These are phyloP conservation scores for Columbina picui DNA, from an alignment of 2,113 vertebrate genomes.

Conservation along the genomic window DNA sequence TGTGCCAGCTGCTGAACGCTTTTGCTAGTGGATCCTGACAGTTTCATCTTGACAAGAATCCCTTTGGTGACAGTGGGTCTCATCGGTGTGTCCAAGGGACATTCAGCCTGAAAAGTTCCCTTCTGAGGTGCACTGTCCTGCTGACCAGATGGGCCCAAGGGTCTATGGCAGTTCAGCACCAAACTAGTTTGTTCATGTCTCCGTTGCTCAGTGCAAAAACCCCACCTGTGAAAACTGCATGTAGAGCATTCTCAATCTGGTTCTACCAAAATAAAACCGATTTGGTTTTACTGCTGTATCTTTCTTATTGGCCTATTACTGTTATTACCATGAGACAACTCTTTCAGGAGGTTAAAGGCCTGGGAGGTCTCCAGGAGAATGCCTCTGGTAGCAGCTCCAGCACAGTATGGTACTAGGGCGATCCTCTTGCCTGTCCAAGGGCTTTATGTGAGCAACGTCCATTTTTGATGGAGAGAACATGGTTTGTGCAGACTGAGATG, in stretches of 20 bases:
- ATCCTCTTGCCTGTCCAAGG: background rate
- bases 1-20: background rate
- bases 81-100: background rate
- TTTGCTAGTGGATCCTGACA: background rate
- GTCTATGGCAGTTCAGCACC: background rate
- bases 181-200: background rate
- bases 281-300: background rate
- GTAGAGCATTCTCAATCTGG: background rate
- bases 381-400: background rate
- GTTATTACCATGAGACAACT: background rate
- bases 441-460: background rate
- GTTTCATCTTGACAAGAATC: background rate
- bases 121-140: background rate
- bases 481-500: background rate
- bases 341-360: background rate
- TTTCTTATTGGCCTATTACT: background rate
- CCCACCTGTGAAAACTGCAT: background rate
- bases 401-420: background rate
- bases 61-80: background rate
- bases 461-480: background rate
- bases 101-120: background rate
- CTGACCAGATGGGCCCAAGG: background rate
- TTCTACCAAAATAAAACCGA: background rate
- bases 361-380: background rate
- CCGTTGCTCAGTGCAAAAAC: background rate